phyloP scores from a whole-genome alignment of 2,797 vertebrate species.

The Numenius phaeopus region DNA sequence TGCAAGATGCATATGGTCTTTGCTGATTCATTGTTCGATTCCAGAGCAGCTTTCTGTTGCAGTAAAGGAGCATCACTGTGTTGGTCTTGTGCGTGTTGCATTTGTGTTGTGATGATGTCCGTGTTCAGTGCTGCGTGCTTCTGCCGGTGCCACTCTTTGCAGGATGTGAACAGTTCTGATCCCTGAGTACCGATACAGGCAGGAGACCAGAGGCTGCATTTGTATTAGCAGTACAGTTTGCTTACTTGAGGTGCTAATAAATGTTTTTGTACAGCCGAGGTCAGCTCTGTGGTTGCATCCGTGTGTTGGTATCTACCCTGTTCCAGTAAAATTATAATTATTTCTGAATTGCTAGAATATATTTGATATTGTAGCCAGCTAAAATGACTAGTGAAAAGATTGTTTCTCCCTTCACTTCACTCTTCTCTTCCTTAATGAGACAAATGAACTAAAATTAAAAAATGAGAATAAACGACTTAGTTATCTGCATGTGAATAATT shows the following conservation, averaged over 20 bases:
- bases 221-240: background rate
- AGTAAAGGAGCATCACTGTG: background rate
- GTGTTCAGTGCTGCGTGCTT: background rate
- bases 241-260: background rate
- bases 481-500: background rate
- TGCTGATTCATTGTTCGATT: fast-evolving
- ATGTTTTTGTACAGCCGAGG: background rate
- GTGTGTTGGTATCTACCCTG: background rate
- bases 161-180: background rate
- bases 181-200: fast-evolving
- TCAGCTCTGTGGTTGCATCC: background rate
- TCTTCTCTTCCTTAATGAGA: background rate
- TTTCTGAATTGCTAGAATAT: background rate
- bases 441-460: background rate
- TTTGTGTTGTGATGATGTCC: background rate
- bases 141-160: background rate
- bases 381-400: background rate
- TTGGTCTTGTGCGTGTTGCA: fast-evolving
- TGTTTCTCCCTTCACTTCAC: background rate
- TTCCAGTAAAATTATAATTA: background rate
- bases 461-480: background rate
- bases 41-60: background rate
- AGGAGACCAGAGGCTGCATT: background rate
- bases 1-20: background rate
- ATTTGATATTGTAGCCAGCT: background rate